Evolutionary conservation across 2,113 vertebrate species (phyloP), one percentile per base, ranked within the genome.

Genomic region (Chionomys nivalis): DNA sequence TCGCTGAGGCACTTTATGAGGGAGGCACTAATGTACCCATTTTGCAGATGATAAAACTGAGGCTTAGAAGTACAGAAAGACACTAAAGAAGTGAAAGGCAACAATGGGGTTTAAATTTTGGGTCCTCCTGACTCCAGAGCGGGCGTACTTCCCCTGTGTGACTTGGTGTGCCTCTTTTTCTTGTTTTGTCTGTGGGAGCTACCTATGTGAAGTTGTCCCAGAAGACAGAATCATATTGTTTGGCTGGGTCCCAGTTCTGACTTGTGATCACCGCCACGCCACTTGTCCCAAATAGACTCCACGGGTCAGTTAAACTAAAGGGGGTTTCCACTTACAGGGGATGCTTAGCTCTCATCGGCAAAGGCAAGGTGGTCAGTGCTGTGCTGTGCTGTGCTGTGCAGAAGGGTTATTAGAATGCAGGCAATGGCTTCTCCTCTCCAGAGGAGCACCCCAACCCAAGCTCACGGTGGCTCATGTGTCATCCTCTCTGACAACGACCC

Each of bases 381-480:
- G 4, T 55, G 52, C 52, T 55, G 4, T 55, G 52, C 52, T 0
- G 55, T 55, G 55, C 55, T 4, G 63, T 93, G 44, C 31, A 70
- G 33, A 36, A 39, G 58, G 66, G 26, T 77, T 91, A 92, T 87
- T 94, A 75, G 68, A 93, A 97, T 85, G 82, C 82, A 85, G 93
- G 49, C 47, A 76, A 94, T 49, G 63, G 76, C 23, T 76, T 61
- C 82, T 94, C 73, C 31, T 89, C 90, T 92, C 94, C 91, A 90
- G 82, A 91, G 52, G 93, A 97, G 94, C 49, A 91, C 65, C 42
- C 72, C 82, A 70, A 19, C 93, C 66, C 70, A 93, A 79, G 87
- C 0, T 1, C 2, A 11, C 1, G 94, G 61, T 36, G 75, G 75
- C 77, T 0, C 4, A 1, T 1, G 63, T 81, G 58, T 55, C 2